Conservation (phyloP, 1,140 invertebrate genomes). For the Pogonomyrmex californicus region DNA sequence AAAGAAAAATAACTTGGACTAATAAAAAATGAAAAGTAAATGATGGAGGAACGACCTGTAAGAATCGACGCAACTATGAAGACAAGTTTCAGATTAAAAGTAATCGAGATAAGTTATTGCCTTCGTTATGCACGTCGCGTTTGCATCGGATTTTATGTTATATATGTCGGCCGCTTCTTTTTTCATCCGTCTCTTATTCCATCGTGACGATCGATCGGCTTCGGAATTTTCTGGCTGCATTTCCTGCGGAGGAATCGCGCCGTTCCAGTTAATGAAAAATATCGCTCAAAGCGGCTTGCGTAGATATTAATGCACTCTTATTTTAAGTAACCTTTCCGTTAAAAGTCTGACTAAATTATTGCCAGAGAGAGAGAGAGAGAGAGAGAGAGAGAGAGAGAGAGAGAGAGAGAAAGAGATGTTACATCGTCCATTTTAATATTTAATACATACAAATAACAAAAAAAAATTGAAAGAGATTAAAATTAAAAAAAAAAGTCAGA, state of each 20-base stretch:
- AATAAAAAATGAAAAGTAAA: constrained; percentile 52
- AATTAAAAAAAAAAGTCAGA: background rate
- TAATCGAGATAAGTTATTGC: constrained; percentile 81
- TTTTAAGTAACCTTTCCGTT: constrained; percentile 22
- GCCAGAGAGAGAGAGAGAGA: background rate
- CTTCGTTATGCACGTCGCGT: constrained; percentile 75
- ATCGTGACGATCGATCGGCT: constrained; percentile 64
- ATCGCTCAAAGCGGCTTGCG: constrained; percentile 48
- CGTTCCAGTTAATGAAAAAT: constrained; percentile 55
- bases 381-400: too few species aligned
- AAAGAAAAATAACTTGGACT: constrained; percentile 49
- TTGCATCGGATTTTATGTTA: constrained; percentile 65
- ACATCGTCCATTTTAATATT: background rate
- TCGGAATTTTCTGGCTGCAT: constrained; percentile 65
- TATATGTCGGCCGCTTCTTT: background rate
- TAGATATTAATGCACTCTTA: constrained; percentile 45
- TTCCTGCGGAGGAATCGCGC: background rate
- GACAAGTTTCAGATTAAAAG: constrained; percentile 77
- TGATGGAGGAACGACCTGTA: constrained; percentile 29
- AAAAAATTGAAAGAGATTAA: background rate
- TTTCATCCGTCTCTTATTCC: constrained; percentile 58
- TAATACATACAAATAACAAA: background rate
- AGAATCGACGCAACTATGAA: constrained; percentile 38
- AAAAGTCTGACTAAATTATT: constrained; percentile 6
- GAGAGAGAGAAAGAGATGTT: background rate